Evolutionary conservation across 2,797 vertebrate species (phyloP), one percentile per base, ranked within the genome.

Genomic region (Crypturellus tataupa): DNA sequence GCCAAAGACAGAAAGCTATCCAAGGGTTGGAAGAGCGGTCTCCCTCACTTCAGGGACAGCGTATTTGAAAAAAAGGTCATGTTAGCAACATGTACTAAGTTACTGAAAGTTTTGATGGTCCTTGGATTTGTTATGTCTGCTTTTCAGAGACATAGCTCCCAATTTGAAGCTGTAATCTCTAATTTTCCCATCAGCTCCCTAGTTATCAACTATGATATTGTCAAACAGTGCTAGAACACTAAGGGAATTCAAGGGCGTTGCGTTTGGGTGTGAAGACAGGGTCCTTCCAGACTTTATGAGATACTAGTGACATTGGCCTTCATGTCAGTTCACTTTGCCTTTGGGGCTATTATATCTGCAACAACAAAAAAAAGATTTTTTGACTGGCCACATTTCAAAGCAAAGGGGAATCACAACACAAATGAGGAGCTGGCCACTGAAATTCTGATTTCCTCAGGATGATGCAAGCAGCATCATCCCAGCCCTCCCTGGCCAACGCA

Each of bases 81-180:
- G 6, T 9, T 78, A 56, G 92, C 71, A 94, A 8, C 14, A 21
- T 44, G 21, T 85, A 8, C 29, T 91, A 75, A 87, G 31, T 33
- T 82, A 39, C 59, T 55, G 35, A 21, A 71, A 56, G 44, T 84
- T 81, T 76, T 70, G 31, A 16, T 85, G 31, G 67, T 81, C 49
- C 67, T 89, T 89, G 85, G 29, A n/a, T 78, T 94, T 94, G 53
- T 89, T 92, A 42, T 72, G 51, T 76, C 83, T 94, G 9, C 29
- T 17, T 80, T 80, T 80, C 64, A 55, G 85, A 82, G 29, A 31
- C 25, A 42, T 2, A 76, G n/a, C 3, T 79, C 17, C 19, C 80
- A 44, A 12, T 59, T 47, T 67, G 69, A 59, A 78, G 40, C 55
- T 47, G 20, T 91, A 73, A 87, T 85, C 85, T 96, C n/a, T 62